phyloP scores from a whole-genome alignment of 1,140 invertebrate genomes.

The Hylyphantes graminicola region DNA sequence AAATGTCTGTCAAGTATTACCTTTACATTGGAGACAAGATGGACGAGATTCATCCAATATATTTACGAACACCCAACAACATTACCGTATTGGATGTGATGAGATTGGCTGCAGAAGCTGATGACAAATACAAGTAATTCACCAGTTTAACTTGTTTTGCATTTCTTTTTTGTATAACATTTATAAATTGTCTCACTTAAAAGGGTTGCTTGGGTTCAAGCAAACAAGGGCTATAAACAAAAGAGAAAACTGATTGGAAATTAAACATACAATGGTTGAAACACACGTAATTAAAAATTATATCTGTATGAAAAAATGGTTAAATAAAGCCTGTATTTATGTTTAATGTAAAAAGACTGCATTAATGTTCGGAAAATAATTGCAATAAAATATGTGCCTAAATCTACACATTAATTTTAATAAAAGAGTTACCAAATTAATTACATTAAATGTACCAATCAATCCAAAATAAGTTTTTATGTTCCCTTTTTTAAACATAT shows the following conservation, averaged over 20 bases:
- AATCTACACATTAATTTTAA: too few species aligned
- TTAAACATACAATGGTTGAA: background rate
- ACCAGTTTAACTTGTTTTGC: background rate
- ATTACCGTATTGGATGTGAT: background rate
- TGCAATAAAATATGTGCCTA: too few species aligned
- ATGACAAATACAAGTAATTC: slow-evolving; percentile 14
- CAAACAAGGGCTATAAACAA: background rate
- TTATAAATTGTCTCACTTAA: background rate
- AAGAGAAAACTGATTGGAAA: background rate
- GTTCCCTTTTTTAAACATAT: too few species aligned
- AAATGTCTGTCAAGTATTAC: background rate
- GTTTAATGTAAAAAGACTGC: too few species aligned
- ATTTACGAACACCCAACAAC: background rate
- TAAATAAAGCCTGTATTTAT: background rate
- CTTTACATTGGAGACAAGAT: slow-evolving; percentile 6
- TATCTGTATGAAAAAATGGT: background rate
- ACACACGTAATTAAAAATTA: background rate
- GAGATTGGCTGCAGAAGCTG: slow-evolving; percentile 1
- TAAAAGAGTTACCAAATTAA: too few species aligned
- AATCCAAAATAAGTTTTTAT: too few species aligned
- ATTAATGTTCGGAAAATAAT: too few species aligned
- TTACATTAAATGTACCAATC: too few species aligned
- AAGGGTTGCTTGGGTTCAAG: background rate
- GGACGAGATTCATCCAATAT: background rate
- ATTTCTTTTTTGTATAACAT: background rate